Evolutionary conservation across 2,797 vertebrate species (phyloP).

Genomic region (Heteromormyrus szaboi): DNA sequence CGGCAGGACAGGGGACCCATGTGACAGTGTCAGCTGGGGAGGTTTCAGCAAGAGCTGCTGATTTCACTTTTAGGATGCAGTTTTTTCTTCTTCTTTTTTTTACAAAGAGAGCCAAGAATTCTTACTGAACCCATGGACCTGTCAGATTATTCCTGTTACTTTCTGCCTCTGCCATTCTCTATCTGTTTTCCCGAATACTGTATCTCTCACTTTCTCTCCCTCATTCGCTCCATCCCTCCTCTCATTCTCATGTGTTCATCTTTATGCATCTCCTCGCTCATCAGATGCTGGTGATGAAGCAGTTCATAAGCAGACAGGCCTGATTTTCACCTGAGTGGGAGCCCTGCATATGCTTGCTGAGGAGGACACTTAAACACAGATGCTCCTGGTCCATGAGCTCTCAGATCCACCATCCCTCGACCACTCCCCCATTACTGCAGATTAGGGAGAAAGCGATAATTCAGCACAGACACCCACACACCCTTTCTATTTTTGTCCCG

Average conservation of each 20-base stretch:
- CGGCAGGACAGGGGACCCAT: not conserved
- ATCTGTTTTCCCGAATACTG: not conserved
- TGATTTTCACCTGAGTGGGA: conserved; percentile 71
- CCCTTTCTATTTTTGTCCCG: not conserved
- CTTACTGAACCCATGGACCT: not conserved
- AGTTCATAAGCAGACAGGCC: conserved; percentile 68
- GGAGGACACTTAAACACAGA: conserved; percentile 13
- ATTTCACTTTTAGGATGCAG: not conserved
- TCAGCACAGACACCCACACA: not conserved
- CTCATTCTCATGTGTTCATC: conserved; percentile 61
- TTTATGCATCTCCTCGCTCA: conserved; percentile 62
- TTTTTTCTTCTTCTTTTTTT: not conserved
- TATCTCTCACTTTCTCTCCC: not conserved
- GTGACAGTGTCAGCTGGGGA: not conserved
- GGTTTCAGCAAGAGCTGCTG: not conserved
- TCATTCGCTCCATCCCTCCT: conserved; percentile 14
- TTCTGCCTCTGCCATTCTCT: not conserved
- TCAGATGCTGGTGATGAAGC: conserved; percentile 71
- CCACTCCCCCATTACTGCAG: not conserved
- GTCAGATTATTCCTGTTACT: not conserved
- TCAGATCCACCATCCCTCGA: not conserved
- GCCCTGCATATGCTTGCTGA: conserved; percentile 17
- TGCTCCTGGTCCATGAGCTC: not conserved
- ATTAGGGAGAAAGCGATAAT: not conserved
- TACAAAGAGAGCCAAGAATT: not conserved